Evolutionary conservation across 1,140 invertebrate genomes (phyloP).

Genomic region (Drosophila neocordata): DNA sequence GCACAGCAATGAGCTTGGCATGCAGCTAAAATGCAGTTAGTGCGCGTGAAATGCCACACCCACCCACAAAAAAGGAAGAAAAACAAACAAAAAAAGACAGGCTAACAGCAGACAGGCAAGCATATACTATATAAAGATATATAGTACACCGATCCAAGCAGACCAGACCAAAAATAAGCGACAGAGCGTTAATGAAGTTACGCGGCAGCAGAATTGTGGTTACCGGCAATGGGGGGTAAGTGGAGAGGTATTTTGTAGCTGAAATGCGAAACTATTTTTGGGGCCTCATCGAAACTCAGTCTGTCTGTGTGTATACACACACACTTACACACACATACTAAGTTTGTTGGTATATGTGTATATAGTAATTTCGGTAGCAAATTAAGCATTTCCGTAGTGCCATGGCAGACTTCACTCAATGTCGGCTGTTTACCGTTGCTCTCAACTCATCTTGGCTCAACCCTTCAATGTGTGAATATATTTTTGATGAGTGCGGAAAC

Average conservation of each 20-base stretch:
- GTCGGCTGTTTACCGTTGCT: background rate
- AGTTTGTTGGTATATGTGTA: conserved; percentile 7
- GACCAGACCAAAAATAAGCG: conserved; percentile 9
- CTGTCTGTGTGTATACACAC: conserved; percentile 16
- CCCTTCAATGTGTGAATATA: conserved; percentile 37
- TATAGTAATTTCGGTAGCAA: conserved; percentile 42
- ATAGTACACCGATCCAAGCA: conserved; percentile 2
- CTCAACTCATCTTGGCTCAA: background rate
- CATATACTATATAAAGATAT: background rate
- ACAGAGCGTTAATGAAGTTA: conserved; percentile 50
- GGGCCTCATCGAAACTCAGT: conserved; percentile 47
- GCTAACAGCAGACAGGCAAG: background rate
- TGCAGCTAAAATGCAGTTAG: conserved; percentile 49
- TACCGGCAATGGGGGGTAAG: no score
- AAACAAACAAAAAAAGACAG: background rate
- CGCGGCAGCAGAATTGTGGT: conserved; percentile 27
- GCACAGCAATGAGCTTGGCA: background rate
- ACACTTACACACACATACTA: background rate
- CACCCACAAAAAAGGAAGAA: background rate
- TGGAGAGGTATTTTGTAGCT: no score
- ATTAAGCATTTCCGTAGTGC: conserved; percentile 46
- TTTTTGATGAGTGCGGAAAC: conserved; percentile 24
- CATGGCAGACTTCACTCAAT: conserved; percentile 10
- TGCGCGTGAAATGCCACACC: conserved; percentile 43
- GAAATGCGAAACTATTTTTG: conserved; percentile 52